Evolutionary conservation across 2,113 vertebrate genomes (phyloP), one percentile per base, ranked within the genome.

Genomic region (Ageneiosus marmoratus): DNA sequence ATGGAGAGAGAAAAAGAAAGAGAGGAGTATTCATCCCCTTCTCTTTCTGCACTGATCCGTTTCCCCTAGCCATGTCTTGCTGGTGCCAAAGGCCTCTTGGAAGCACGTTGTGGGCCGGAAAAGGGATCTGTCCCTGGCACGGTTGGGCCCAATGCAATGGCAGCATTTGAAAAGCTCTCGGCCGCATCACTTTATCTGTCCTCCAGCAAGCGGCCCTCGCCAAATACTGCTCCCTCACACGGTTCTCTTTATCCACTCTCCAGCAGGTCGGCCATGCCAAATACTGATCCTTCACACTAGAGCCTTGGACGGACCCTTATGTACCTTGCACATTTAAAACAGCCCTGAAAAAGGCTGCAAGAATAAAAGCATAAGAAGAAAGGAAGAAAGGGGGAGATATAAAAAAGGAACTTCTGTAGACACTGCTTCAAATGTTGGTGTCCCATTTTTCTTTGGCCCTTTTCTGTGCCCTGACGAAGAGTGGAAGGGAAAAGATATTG

Each of bases 391-490:
- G 88, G 65, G 84, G 86, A 63, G 29, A 50, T 51, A 65, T 51
- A 65, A 34, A 80, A 77, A 91, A 90, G 88, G 89, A 89, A 89
- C 90, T 89, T 90, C 80, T 87, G 83, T 88, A 77, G 89, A 90
- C 87, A 85, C 88, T 83, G 89, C 83, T 50, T 81, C 46, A 73
- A 81, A 84, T 37, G 29, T 79, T 41, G 83, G 73, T 81, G 77
- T 90, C 88, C 88, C 87, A 90, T 93, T 93, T 93, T 91, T 93
- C 90, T 92, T 88, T 80, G 84, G 85, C 69, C 84, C 88, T 90
- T 91, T 86, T 90, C 34, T 77, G 90, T 91, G 85, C 90, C 88
- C 70, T 27, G 82, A 86, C 84, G 81, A 89, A n/a, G 81, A 88
- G 87, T 89, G 88, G 85, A 90, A 91, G 87, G 87, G 85, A 67